Percentiles rank a stretch among this genome's conserved stretches.
phyloP scores from a whole-genome alignment of 2,113 vertebrate genomes.

The Tragulus kanchil region DNA sequence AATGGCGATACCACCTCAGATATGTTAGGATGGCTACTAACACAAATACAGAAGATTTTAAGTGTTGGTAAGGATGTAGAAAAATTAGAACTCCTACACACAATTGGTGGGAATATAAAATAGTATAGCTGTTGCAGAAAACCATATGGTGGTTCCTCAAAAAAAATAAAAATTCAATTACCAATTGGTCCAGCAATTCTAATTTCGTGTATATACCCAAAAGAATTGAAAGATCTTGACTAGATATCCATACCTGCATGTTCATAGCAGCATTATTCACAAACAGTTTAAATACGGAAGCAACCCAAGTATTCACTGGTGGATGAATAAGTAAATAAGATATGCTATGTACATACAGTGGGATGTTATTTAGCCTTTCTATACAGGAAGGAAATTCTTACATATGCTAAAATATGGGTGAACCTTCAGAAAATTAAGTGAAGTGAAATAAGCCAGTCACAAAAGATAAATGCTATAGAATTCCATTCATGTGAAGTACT shows the following conservation, averaged over 20 bases:
- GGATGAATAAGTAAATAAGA: not conserved
- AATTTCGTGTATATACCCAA: not conserved
- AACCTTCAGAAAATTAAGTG: not conserved
- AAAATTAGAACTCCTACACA: not conserved
- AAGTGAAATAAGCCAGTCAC: not conserved
- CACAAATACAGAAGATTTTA: not conserved
- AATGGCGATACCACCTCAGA: not conserved
- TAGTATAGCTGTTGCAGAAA: not conserved
- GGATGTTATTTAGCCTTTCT: not conserved
- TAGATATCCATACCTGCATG: not conserved
- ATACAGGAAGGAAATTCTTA: not conserved
- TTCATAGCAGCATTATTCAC: not conserved
- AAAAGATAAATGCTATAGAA: not conserved
- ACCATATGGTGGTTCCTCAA: not conserved
- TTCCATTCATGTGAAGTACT: not conserved
- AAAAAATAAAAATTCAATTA: not conserved
- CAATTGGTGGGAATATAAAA: not conserved
- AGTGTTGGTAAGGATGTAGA: not conserved
- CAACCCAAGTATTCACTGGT: not conserved
- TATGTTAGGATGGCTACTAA: not conserved
- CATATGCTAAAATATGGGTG: not conserved
- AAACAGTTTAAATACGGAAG: not conserved
- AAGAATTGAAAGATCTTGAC: not conserved
- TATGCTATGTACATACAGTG: not conserved
- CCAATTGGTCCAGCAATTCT: not conserved